Conservation (phyloP, 2,888 invertebrate species). For the Listrodromus nycthemerus region DNA sequence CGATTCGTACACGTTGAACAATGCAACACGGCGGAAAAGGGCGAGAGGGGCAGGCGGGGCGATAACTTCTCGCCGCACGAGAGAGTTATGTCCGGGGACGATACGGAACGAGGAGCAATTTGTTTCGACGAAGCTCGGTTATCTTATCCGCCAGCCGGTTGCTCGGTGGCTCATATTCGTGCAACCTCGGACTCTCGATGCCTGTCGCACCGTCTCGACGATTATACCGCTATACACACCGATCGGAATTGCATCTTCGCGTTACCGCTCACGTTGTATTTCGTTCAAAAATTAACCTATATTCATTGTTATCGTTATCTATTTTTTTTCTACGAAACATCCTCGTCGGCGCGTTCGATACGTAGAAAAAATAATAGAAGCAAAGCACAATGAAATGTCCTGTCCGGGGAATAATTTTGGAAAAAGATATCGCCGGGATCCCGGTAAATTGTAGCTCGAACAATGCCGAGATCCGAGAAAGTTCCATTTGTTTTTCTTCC, state of each 20-base stretch:
- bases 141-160: conserved; percentile 73
- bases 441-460: conserved; percentile 18
- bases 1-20: conserved; percentile 49
- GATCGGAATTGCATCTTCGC: conserved; percentile 31
- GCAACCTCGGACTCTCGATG: not conserved
- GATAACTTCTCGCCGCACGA: conserved; percentile 39
- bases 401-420: conserved; percentile 32
- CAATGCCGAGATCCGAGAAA: not conserved
- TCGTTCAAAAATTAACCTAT: not conserved
- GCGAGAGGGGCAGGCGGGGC: conserved; percentile 19
- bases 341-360: not conserved
- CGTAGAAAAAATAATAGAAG: not conserved
- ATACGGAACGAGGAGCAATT: conserved; percentile 77
- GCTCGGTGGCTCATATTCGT: conserved; percentile 26
- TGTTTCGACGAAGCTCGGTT: conserved; percentile 69
- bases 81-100: conserved; percentile 75
- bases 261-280: not conserved
- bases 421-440: conserved; percentile 10
- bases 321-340: not conserved
- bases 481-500: not conserved
- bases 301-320: too few species aligned
- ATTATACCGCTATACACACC: conserved; percentile 39
- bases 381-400: conserved; percentile 32
- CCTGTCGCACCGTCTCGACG: conserved; percentile 22
- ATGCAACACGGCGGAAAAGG: conserved; percentile 1